These are phyloP conservation scores for Boloria euphrosyne DNA, from an alignment of 2,888 invertebrate species.

Conservation along the genomic window DNA sequence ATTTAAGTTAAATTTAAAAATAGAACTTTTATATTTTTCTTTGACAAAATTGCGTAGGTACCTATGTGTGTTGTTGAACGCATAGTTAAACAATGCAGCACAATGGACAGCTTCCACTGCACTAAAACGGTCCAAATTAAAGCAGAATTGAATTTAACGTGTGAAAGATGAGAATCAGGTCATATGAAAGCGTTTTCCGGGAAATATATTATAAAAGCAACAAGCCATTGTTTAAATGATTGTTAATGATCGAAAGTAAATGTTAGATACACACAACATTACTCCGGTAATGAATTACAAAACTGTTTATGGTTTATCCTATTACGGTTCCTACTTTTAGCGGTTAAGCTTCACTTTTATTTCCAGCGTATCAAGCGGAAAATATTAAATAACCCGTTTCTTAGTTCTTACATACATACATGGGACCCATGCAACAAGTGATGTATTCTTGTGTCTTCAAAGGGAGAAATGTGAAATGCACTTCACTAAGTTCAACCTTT, in stretches of 20 bases:
- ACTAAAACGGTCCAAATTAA: slow-evolving; percentile 59
- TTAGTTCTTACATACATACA: slow-evolving; percentile 28
- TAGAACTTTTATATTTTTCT: too few species aligned
- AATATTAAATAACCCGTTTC: slow-evolving; percentile 34
- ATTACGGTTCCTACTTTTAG: too few species aligned
- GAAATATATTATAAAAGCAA: slow-evolving; percentile 46
- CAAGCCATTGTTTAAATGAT: slow-evolving; percentile 17
- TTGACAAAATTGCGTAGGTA: slow-evolving; percentile 25
- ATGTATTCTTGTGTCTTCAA: slow-evolving; percentile 24
- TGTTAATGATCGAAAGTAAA: neutral
- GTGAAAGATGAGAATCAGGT: slow-evolving; percentile 65
- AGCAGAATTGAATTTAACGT: slow-evolving; percentile 48
- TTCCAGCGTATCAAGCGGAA: slow-evolving; percentile 18
- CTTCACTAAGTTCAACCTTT: slow-evolving; percentile 9
- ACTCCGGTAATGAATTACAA: neutral
- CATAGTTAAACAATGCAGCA: slow-evolving; percentile 53
- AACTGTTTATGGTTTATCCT: neutral
- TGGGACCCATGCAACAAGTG: slow-evolving; percentile 36
- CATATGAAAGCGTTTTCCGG: slow-evolving; percentile 62
- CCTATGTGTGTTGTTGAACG: slow-evolving; percentile 21
- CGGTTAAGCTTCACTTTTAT: neutral
- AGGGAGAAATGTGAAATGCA: slow-evolving; percentile 2
- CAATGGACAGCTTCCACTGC: slow-evolving; percentile 52
- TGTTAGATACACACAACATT: neutral
- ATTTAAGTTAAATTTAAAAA: too few species aligned